Base-by-base conservation (phyloP, 2,113 vertebrate species). In the Amphilophus citrinellus region DNA sequence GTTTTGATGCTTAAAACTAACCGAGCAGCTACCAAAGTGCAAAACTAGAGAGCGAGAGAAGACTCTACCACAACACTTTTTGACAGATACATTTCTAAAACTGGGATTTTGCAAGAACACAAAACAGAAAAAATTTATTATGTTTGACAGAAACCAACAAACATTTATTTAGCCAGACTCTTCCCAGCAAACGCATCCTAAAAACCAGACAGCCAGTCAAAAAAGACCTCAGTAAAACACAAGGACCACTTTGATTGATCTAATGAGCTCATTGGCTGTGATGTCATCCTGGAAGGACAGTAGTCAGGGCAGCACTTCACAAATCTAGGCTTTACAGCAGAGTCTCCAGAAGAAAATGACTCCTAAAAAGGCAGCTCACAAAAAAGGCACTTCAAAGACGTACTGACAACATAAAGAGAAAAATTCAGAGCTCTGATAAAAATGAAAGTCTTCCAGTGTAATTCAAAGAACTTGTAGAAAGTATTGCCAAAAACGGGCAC, bases 251-350 rank as follows among this genome's bases (percentile, higher is more conserved):
- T 83, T 80, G 80, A 88, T 82, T 79, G 77, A 84, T 71, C 82
- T 90, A 86, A 90, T 89, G 87, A 87, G 86, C 80, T 81, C 17
- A 17, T 82, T 84, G 68, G 86, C 84, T 81, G 59, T 47, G 76
- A 77, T 79, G 76, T 91, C 56, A 50, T 79, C 30, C 59, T 77
- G 65, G 61, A 90, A 86, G 76, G 84, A 87, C 88, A 86, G 79
- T 62, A 78, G 77, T 86, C 76, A 68, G 62, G 73, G 73, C 53
- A 82, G 59, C 35, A 56, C 88, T 89, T 91, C 82, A 83, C 57
- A 82, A 87, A 91, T 84, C 61, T 73, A 56, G 71, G 68, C 84
- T 84, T 89, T 82, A 84, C 53, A 75, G 81, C 32, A 10, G 61
- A 10, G 61, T 75, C 44, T 22, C 73, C 11, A 35, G 66, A 53